Base-by-base conservation (phyloP, 1,140 invertebrate species). In the Drosophila sp. region DNA sequence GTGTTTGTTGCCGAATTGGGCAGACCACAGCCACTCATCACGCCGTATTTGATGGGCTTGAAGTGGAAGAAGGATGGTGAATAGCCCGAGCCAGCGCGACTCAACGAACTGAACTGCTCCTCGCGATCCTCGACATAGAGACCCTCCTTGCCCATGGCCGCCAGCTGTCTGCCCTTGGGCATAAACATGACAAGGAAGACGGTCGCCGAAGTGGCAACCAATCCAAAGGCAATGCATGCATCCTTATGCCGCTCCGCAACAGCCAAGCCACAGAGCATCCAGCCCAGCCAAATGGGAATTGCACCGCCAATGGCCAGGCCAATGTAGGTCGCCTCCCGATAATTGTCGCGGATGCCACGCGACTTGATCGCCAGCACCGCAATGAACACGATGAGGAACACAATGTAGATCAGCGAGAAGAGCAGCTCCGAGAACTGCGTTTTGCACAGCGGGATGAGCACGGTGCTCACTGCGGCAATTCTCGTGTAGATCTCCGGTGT, bases 111-210 rank as follows among this genome's bases (percentile, higher is more conserved):
- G 56, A 95, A 94, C 56, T 95, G 94, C 80, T 96, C 95, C 56
- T 96, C 95, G 72, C 95, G 93, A 89, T 97, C 96, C 76, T 96
- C 96, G 18, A 96, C 93, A 90, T 96, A 96, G 29, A 96, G 94
- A 48, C 96, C 95, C 81, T 96, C 96, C 70, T 96, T 95, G 11
- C 97, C 97, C 93, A 98, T 94, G 7, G 97, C 97, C 0, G 97
- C 97, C 83, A 98, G 92, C 76, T 98, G 97, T n/a, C 97, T 93
- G 40, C 96, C 96, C 93, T 98, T 98, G 2, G 97, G 97, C 92
- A 98, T 95, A 92, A 98, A 99, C 97, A 98, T 98, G 8, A 97
- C 94, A 46, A 98, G 93, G 90, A 98, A 97, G 8, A 98, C 95
- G 7, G 97, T 94, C 1, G 95, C 94, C 25, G 97, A 95, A 5